Evolutionary conservation across 2,888 invertebrate species (phyloP).

Genomic region (Limenitis camilla): DNA sequence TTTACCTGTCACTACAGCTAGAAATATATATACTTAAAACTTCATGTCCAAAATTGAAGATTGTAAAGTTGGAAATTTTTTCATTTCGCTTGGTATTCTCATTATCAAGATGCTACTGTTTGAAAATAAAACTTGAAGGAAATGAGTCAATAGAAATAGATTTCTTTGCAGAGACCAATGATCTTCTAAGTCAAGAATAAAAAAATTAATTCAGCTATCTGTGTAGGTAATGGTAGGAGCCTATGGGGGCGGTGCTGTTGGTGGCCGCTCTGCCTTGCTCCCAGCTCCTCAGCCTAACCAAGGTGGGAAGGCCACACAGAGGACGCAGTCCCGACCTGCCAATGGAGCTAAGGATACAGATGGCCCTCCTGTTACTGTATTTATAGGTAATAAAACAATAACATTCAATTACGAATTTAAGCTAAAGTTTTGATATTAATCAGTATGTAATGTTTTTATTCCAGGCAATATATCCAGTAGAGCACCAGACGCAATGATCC

Average conservation of each 20-base stretch:
- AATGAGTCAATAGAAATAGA: too few relatives aligned
- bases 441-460: neutral
- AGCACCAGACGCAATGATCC: constrained; percentile 95
- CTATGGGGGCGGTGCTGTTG: constrained; percentile 38
- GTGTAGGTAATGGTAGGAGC: constrained; percentile 64
- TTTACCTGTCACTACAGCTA: too few relatives aligned
- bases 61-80: too few relatives aligned
- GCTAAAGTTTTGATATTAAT: neutral
- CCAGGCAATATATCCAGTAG: constrained; percentile 91
- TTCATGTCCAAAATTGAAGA: too few relatives aligned
- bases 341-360: constrained; percentile 66
- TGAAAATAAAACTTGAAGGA: too few relatives aligned
- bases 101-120: too few relatives aligned
- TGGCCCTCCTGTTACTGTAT: constrained; percentile 96
- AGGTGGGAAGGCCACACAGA: constrained; percentile 46
- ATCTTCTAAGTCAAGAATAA: too few relatives aligned
- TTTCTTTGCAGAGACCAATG: too few relatives aligned
- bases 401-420: neutral
- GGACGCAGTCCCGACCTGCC: constrained; percentile 48
- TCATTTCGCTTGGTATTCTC: too few relatives aligned
- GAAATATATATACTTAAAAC: too few relatives aligned
- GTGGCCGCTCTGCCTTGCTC: constrained; percentile 36
- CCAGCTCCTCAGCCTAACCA: constrained; percentile 52
- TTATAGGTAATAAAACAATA: constrained; percentile 80
- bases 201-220: neutral